Conservation (phyloP, 2,888 invertebrate genomes). For the Panopea generosa region DNA sequence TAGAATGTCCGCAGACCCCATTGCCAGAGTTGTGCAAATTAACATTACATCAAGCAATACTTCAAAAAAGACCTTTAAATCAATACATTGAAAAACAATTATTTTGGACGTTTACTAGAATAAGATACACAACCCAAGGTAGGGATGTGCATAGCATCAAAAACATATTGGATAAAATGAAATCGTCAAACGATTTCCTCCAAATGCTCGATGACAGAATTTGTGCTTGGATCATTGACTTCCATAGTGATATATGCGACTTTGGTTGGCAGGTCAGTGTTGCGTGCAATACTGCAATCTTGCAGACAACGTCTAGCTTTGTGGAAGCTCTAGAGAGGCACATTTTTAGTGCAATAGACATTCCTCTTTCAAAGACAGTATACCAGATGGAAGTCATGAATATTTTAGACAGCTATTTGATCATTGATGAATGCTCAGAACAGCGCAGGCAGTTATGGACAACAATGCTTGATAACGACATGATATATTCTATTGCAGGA, state of each 20-base stretch:
- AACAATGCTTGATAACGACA: conserved; percentile 16
- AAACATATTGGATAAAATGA: conserved; percentile 35
- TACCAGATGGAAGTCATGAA: conserved; percentile 48
- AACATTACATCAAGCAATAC: conserved; percentile 40
- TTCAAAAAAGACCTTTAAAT: conserved; percentile 33
- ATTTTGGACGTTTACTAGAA: conserved; percentile 66
- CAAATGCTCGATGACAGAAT: conserved; percentile 14
- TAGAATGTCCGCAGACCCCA: conserved; percentile 39
- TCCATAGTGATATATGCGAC: background rate
- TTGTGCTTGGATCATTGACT: background rate
- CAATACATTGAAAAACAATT: conserved; percentile 55
- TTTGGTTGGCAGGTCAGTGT: conserved; percentile 51
- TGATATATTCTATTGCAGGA: conserved; percentile 35
- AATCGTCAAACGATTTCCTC: conserved; percentile 21
- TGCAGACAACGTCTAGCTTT: conserved; percentile 43
- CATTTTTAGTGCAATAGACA: conserved; percentile 37
- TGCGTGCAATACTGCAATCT: conserved; percentile 45
- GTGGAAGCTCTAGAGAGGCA: conserved; percentile 55
- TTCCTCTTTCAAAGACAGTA: conserved; percentile 55
- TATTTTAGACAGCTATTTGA: conserved; percentile 50
- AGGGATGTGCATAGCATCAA: conserved; percentile 51
- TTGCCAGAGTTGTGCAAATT: conserved; percentile 33
- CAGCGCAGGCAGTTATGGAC: conserved; percentile 34
- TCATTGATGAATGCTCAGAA: conserved; percentile 14
- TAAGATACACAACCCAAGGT: conserved; percentile 50